Evolutionary conservation across 2,113 vertebrate species (phyloP).

Genomic region (Pogona vitticeps): DNA sequence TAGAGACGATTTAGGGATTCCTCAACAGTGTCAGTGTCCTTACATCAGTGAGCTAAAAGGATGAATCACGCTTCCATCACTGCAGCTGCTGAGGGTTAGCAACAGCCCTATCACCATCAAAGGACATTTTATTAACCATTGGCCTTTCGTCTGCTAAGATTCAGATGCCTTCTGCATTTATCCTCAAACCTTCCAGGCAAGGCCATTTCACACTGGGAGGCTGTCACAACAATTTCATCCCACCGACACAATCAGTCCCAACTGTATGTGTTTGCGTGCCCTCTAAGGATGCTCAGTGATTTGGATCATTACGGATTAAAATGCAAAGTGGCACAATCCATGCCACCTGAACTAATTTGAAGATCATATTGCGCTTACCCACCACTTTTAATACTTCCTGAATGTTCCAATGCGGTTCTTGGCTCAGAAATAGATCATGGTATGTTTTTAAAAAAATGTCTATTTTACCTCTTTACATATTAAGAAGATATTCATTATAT

Average conservation of each 20-base stretch:
- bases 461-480: too few species aligned
- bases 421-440: neutral
- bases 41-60: constrained; percentile 14
- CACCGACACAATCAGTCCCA: neutral
- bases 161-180: neutral
- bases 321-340: neutral
- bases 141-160: neutral
- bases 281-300: neutral
- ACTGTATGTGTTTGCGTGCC: neutral
- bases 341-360: neutral
- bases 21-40: neutral
- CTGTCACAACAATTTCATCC: neutral
- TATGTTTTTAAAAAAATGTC: neutral
- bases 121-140: fast-evolving
- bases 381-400: neutral
- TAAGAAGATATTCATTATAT: too few species aligned
- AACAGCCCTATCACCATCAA: neutral
- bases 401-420: neutral
- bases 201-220: constrained; percentile 28
- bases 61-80: constrained; percentile 22
- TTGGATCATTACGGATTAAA: neutral
- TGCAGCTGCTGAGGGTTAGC: neutral
- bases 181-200: constrained; percentile 9
- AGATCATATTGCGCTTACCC: neutral
- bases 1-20: neutral